Evolutionary conservation across 2,797 vertebrate genomes (phyloP), one percentile per base, ranked within the genome.

Genomic region (Peromyscus eremicus): DNA sequence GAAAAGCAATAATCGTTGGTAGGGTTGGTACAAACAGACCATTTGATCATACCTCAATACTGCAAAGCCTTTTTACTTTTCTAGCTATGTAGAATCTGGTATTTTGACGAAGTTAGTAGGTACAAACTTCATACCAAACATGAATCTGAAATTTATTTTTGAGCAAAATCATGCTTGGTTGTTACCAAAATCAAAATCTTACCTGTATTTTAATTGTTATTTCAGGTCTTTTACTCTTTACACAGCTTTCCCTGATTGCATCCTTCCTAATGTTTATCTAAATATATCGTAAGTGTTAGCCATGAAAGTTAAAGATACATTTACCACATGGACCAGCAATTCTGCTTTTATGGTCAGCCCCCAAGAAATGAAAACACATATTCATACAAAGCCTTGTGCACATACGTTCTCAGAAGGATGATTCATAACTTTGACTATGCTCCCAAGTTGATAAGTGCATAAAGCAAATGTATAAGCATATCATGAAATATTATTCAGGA

Each of bases 131-230:
- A 23, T 55, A 91, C 57, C 82, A 68, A 96, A 81, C 14, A 87
- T 62, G 52, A 91, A 90, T 88, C 95, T 90, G 46, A 95, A 97
- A 52, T 96, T 57, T 83, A 83, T 66, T 92, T 97, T 97, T 79
- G 79, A 92, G 57, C 40, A 77, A 77, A 93, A 86, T 14, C 9
- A 60, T n/a, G 64, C 8, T 66, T 95, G 16, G 25, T 80, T 94
- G 23, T 86, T 94, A 71, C n/a, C 23, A 82, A 34, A 90, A 87
- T 66, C 46, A 68, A 94, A 87, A 76, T 75, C 25, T 92, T 87
- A 79, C 37, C 43, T 82, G 40, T n/a, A 80, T 77, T 84, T 92
- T 91, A 89, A 94, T 27, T 29, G 27, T 77, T 89, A 92, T 40
- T 8, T 81, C 6, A 90, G 60, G 16, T 80, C 11, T 88, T 92